These are phyloP conservation scores for Monopis laevigella DNA, from an alignment of 2,888 invertebrate species.

Conservation along the genomic window DNA sequence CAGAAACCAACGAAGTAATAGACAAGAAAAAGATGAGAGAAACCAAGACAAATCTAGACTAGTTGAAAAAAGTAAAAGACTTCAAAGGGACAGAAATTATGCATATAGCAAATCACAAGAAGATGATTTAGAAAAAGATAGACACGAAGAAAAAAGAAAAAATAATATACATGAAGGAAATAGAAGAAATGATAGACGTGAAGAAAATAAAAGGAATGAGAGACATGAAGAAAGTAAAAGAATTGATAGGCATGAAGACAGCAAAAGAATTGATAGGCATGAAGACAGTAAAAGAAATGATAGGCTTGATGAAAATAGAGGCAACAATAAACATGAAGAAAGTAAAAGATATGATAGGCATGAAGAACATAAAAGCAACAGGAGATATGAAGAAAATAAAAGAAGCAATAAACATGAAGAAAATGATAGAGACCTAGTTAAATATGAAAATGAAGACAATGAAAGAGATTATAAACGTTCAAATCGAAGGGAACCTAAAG, in stretches of 20 bases:
- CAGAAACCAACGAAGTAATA: background rate
- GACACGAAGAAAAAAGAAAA: constrained; percentile 16
- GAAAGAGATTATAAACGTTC: background rate
- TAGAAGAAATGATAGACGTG: constrained; percentile 17
- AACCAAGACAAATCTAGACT: constrained; percentile 16
- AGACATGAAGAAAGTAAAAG: background rate
- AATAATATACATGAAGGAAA: constrained; percentile 19
- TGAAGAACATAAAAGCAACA: constrained; percentile 16
- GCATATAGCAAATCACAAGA: constrained; percentile 13
- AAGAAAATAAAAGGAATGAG: constrained; percentile 11
- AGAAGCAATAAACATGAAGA: constrained; percentile 14
- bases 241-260: constrained; percentile 8
- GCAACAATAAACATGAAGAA: constrained; percentile 17
- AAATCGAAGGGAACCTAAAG: constrained; percentile 4
- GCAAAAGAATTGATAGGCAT: background rate
- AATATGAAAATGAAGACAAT: constrained; percentile 16
- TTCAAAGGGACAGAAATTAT: background rate
- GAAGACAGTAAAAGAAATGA: constrained; percentile 7
- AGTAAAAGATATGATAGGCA: constrained; percentile 15
- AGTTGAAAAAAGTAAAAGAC: constrained; percentile 13
- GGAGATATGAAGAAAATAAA: constrained; percentile 17
- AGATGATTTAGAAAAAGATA: too few relatives aligned
- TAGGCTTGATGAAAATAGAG: constrained; percentile 12
- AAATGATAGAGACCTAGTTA: constrained; percentile 17
- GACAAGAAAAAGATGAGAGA: constrained; percentile 17